phyloP scores from a whole-genome alignment of 2,888 invertebrate genomes.

The Marasmarcha lunaedactyla region DNA sequence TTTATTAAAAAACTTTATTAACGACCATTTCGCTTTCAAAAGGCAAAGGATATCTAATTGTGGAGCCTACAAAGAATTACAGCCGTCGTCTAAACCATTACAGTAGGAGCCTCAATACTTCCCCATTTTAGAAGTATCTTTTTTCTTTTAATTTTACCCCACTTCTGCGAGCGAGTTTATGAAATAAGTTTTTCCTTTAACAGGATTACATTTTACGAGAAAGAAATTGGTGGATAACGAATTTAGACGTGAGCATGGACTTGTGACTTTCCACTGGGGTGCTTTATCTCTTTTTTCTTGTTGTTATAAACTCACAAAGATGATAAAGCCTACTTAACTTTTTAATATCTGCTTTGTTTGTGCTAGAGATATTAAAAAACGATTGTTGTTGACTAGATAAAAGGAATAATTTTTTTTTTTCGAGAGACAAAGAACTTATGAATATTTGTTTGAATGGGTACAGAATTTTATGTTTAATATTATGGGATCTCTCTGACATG shows the following conservation, averaged over 20 bases:
- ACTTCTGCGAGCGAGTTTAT: conserved; percentile 37
- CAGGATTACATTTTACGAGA: conserved; percentile 61
- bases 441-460: too few species aligned
- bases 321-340: conserved; percentile 23
- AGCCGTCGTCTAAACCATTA: conserved; percentile 34
- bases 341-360: conserved; percentile 24
- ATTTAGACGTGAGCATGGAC: conserved; percentile 24
- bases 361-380: conserved; percentile 11
- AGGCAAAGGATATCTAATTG: conserved; percentile 22
- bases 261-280: conserved; percentile 3
- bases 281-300: conserved; percentile 14
- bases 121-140: conserved; percentile 19
- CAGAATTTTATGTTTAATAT: too few species aligned
- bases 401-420: too few species aligned
- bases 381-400: conserved; percentile 8
- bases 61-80: conserved; percentile 41
- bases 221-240: conserved; percentile 59
- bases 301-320: conserved; percentile 29
- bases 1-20: conserved; percentile 1
- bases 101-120: conserved; percentile 44
- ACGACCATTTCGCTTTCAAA: background rate
- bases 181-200: conserved; percentile 62
- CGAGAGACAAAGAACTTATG: too few species aligned
- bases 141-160: conserved; percentile 47
- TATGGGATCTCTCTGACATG: too few species aligned